Evolutionary conservation across 2,888 invertebrate species (phyloP).

Genomic region (Scaptodrosophila latifasciaeformis): DNA sequence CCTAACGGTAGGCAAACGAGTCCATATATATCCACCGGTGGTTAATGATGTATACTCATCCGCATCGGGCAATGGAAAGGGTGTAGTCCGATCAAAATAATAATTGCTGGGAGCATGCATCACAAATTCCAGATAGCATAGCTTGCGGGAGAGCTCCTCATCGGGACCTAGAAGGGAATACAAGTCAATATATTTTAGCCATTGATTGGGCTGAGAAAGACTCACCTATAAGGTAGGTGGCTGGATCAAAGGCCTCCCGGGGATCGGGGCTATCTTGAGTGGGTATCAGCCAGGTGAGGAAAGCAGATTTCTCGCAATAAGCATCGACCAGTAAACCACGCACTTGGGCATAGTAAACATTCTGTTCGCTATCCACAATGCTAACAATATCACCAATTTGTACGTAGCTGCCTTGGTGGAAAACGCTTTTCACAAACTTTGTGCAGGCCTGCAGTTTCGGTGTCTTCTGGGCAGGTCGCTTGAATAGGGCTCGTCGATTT

Average conservation of each 20-base stretch:
- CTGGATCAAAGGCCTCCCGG: conserved; percentile 87
- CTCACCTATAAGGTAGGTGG: conserved; percentile 90
- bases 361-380: conserved; percentile 84
- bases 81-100: conserved; percentile 84
- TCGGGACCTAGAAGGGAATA: conserved; percentile 81
- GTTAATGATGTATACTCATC: conserved; percentile 72
- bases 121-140: conserved; percentile 92
- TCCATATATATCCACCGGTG: conserved; percentile 81
- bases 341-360: conserved; percentile 91
- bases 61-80: conserved; percentile 81
- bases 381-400: conserved; percentile 95
- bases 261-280: conserved; percentile 87
- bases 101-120: conserved; percentile 96
- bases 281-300: conserved; percentile 93
- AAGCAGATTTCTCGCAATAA: conserved; percentile 94
- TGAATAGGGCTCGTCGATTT: conserved; percentile 85
- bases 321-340: conserved; percentile 92
- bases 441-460: conserved; percentile 88
- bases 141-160: conserved; percentile 89
- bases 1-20: conserved; percentile 75
- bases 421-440: conserved; percentile 85
- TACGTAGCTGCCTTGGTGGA: conserved; percentile 87
- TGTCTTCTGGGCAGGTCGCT: conserved; percentile 86
- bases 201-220: too few species aligned
- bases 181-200: too few species aligned